Evolutionary conservation across 2,113 vertebrate species (phyloP), one percentile per base, ranked within the genome.

Genomic region (Cervus canadensis): DNA sequence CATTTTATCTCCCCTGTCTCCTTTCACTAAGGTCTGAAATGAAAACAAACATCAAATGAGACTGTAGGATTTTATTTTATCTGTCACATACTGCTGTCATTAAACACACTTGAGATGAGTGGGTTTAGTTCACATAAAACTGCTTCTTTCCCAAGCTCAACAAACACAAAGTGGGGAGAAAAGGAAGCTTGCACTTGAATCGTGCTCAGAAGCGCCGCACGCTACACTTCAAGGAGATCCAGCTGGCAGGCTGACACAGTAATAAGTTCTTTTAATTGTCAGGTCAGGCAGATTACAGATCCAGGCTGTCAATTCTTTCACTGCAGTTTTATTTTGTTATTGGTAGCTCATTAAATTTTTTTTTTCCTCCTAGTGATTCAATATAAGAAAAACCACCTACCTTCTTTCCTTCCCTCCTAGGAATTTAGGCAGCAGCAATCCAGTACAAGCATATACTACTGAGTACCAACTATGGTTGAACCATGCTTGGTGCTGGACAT

Each of bases 41-140:
- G 90, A 98, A 99, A 99, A 98, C 98, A 98, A 98, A 98, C 98
- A 98, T 96, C 95, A 97, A 98, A 98, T 45, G 96, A 97, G 98
- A 98, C 98, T 30, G 95, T 81, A 98, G 98, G 98, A 98, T 98
- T 99, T 98, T 98, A 98, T 98, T 98, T 98, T 98, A 98, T 99
- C 98, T 98, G 98, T 98, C 98, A 98, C 98, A 98, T 98, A 97
- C 95, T 98, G 98, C 98, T 99, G 98, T 98, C 99, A 98, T 98
- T 98, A 98, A 98, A 98, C 97, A 99, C 83, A 98, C 98, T 99
- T 97, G 67, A 98, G 98, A 98, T 0, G 98, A 98, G 98, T 98
- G 98, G 98, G 98, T 96, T 99, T 98, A 98, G 98, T 98, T 99
- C 99, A 98, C 98, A 98, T 98, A 98, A 98, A 98, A 98, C 97